phyloP scores from a whole-genome alignment of 2,113 vertebrate species.

The Phainopepla nitens region DNA sequence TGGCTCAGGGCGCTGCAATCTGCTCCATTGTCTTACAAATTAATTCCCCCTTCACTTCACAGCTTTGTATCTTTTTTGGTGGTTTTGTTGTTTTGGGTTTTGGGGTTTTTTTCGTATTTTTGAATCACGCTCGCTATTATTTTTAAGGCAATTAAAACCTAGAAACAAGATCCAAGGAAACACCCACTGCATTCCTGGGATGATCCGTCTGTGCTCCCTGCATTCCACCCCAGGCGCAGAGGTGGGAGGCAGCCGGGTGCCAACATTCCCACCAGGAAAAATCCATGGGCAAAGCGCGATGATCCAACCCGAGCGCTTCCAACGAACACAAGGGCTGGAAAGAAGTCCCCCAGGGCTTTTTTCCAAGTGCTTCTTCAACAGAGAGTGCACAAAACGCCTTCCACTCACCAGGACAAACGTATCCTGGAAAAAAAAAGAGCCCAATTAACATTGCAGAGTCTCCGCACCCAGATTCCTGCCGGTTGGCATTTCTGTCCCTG shows the following conservation, averaged over 20 bases:
- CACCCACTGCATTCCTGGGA: conserved; percentile 53
- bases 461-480: conserved; percentile 51
- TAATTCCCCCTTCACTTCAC: conserved; percentile 14
- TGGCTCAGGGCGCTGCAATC: neutral
- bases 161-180: conserved; percentile 44
- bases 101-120: neutral
- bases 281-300: neutral
- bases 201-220: conserved; percentile 54
- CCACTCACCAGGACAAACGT: conserved; percentile 15
- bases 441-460: conserved; percentile 16
- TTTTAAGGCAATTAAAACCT: conserved; percentile 44
- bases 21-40: neutral
- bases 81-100: neutral
- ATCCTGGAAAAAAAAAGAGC: neutral
- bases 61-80: neutral
- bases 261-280: conserved; percentile 14
- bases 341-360: neutral
- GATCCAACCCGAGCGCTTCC: neutral
- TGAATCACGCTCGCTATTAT: neutral
- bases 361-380: neutral
- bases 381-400: neutral
- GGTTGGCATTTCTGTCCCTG: neutral
- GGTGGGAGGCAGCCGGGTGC: conserved; percentile 43
- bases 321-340: neutral
- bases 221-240: conserved; percentile 33